Conservation (phyloP, 2,797 vertebrate species). For the Taenioides sp. region DNA sequence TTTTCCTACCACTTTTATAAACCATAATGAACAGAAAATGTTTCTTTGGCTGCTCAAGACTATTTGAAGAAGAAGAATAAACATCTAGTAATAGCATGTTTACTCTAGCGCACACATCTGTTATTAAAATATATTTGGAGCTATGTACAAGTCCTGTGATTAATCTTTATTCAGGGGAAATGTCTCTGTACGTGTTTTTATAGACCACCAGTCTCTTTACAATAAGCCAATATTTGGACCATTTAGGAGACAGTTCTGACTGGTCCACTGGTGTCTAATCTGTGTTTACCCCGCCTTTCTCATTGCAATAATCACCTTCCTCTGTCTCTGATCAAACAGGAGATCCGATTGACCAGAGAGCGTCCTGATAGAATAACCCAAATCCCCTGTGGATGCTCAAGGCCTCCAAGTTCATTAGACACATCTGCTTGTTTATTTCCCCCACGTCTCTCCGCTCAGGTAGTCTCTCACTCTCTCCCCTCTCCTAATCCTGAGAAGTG, state of each 20-base stretch:
- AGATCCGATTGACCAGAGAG: constrained; percentile 17
- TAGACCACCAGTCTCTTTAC: not conserved
- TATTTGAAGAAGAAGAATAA: not conserved
- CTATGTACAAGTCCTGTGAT: not conserved
- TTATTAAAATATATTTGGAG: not conserved
- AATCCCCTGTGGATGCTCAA: constrained; percentile 56
- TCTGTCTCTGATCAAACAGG: constrained; percentile 37
- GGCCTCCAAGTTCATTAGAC: constrained; percentile 63
- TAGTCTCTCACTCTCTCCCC: constrained; percentile 29
- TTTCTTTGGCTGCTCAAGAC: not conserved
- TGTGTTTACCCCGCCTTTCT: constrained; percentile 29
- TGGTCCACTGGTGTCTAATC: constrained; percentile 7
- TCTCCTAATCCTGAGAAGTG: constrained; percentile 21
- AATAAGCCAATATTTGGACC: not conserved
- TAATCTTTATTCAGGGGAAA: not conserved
- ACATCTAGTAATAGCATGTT: not conserved
- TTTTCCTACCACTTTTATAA: not conserved
- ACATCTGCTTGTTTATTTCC: constrained; percentile 69
- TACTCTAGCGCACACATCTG: not conserved
- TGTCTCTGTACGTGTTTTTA: not conserved
- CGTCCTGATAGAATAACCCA: constrained; percentile 41
- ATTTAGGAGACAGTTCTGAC: constrained; percentile 21
- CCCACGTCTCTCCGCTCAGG: constrained; percentile 40
- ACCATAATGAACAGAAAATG: not conserved
- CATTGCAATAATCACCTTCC: constrained; percentile 56